Percentiles rank a stretch among this genome's conserved stretches.
Evolutionary conservation across 2,888 invertebrate genomes (phyloP).

Genomic region (Aleiodes alternator): DNA sequence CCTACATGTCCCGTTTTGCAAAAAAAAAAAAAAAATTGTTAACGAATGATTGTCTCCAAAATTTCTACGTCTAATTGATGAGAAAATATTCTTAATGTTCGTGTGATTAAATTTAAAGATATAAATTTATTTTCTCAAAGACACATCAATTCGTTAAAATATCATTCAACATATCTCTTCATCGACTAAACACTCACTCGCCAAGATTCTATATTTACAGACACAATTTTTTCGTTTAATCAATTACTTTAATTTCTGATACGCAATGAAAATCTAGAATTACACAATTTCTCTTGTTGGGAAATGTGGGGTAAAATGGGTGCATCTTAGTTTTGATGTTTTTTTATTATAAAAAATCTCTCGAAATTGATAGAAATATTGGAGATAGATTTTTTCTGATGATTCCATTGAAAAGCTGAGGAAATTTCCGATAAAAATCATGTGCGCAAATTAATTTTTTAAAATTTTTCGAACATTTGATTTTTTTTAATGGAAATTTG

Average conservation of each 20-base stretch:
- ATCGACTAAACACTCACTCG: slow-evolving; percentile 26
- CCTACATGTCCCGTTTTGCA: slow-evolving; percentile 46
- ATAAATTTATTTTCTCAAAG: slow-evolving; percentile 2
- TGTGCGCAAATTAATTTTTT: too few relatives aligned
- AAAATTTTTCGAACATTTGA: too few relatives aligned
- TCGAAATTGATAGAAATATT: too few relatives aligned
- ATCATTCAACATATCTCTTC: slow-evolving; percentile 7
- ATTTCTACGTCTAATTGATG: background rate
- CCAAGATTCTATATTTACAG: slow-evolving; percentile 17
- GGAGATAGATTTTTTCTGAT: too few relatives aligned
- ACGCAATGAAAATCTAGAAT: slow-evolving; percentile 16
- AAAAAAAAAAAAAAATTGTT: slow-evolving; percentile 8
- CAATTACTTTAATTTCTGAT: slow-evolving; percentile 11
- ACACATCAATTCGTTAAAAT: background rate
- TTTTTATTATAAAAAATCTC: too few relatives aligned
- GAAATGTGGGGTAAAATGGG: too few relatives aligned
- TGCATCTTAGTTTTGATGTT: too few relatives aligned
- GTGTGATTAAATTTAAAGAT: slow-evolving; percentile 17
- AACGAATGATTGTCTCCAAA: slow-evolving; percentile 28
- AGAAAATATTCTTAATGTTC: slow-evolving; percentile 21
- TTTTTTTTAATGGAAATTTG: too few relatives aligned
- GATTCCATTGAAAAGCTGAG: too few relatives aligned
- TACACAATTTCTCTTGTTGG: background rate
- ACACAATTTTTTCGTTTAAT: slow-evolving; percentile 9
- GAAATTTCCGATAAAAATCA: too few relatives aligned